Evolutionary conservation across 1,140 invertebrate species (phyloP), one percentile per base, ranked within the genome.

Genomic region (Aricia agestis): DNA sequence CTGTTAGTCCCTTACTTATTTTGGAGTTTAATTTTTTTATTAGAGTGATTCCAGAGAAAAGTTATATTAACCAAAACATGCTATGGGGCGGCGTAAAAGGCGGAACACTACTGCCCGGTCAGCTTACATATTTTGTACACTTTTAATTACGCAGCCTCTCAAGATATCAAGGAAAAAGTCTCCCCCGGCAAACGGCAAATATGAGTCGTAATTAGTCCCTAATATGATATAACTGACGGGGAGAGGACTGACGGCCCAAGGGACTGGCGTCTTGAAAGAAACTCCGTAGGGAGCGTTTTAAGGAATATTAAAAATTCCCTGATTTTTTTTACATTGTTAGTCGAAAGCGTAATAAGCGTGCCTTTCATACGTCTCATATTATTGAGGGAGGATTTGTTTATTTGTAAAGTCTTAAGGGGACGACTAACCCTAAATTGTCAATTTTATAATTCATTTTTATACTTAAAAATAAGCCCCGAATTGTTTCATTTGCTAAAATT

Each of bases 191-290:
- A 73, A 73, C 66, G 66, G 45, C 61, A 73, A 66, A 76, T 63
- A 66, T 66, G 59, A 70, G 45, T 63, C 66, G 71, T 75, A 75
- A 75, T 75, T 72, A 75, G 67, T 42, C 70, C 66, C 32, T 72
- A 76, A 74, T 73, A 71, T 76, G 67, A 73, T 72, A 76, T 76
- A 73, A 76, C 69, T 65, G 67, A 57, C 59, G 58, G 11, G 42
- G 9, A 45, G 9, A 45, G 42, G 11, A 45, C 42, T 45, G 42
- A 9, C 42, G 42, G n/a, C 71, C 71, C 69, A 57, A 70, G 70
- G 68, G 57, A 58, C 17, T 4, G 17, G 6, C 59, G 31, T 68
- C 71, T 72, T 72, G 65, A 72, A 72, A 72, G 74, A 41, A 58
- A 17, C 68, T 68, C 74, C 70, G 25, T 19, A 13, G 74, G 71